A percentile compares a stretch with the other conserved stretches of the same genome.
These are phyloP conservation scores for Strigamia crassipes DNA, from an alignment of 2,888 invertebrate species.

Conservation along the genomic window DNA sequence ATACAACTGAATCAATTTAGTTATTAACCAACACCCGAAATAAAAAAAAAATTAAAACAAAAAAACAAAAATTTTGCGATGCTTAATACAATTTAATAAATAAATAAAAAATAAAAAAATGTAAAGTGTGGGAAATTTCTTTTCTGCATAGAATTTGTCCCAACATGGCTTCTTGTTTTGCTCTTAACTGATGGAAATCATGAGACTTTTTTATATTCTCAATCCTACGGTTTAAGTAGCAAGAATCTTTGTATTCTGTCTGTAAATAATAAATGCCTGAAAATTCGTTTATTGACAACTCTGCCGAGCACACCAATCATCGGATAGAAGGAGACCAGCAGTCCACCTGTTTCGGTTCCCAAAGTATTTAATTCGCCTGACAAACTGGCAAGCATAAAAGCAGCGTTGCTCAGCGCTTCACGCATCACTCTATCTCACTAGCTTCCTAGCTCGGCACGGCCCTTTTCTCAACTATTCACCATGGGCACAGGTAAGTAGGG, in stretches of 20 bases:
- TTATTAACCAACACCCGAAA: no score
- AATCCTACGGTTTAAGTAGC: constrained; percentile 45
- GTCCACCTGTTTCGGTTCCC: constrained; percentile 50
- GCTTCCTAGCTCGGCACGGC: constrained; percentile 45
- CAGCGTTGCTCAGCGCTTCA: constrained; percentile 43
- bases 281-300: constrained; percentile 50
- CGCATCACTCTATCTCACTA: constrained; percentile 44
- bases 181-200: not conserved
- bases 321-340: constrained; percentile 45
- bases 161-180: constrained; percentile 11
- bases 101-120: not conserved
- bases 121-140: not conserved
- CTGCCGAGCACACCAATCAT: constrained; percentile 47
- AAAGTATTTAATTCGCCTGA: constrained; percentile 51
- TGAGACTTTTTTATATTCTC: constrained; percentile 32
- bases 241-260: constrained; percentile 46
- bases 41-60: no score
- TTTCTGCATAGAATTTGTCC: not conserved
- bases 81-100: not conserved
- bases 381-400: constrained; percentile 49
- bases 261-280: constrained; percentile 49
- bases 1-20: no score
- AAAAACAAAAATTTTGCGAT: not conserved
- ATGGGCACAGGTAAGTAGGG: constrained; percentile 47
- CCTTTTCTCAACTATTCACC: constrained; percentile 8